Evolutionary conservation across 2,888 invertebrate species (phyloP), one percentile per base, ranked within the genome.

Genomic region (Schizotus pectinicornis): DNA sequence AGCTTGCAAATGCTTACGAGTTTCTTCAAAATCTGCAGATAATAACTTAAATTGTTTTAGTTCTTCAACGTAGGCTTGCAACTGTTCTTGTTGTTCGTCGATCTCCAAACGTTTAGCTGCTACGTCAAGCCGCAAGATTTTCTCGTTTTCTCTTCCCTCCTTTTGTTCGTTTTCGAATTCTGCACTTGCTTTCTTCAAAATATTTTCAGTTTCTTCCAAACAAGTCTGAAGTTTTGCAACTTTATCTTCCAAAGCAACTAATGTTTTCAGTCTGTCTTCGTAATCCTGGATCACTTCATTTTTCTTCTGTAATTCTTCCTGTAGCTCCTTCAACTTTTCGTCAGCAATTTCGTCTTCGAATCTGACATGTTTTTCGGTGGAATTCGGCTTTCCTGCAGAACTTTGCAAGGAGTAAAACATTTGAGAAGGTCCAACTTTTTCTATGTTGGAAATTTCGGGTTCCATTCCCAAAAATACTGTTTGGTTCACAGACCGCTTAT

Each of bases 81-180:
- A 41, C 57, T 84, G 82, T 62, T 83, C 83, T 0, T 84, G 80
- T 65, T 81, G 82, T 47, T 86, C 84, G 39, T 74, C 80, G 2
- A 83, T 78, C 57, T 84, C 82, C 63, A 84, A 81, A 32, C 85
- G 84, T 32, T 85, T 77, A 67, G 86, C 85, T 0, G 82, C 79
- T 9, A 88, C 72, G 69, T 87, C 83, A 37, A 85, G 81, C 64
- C 83, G 82, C 54, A 85, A 67, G 2, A 82, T 71, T 8, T 76
- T 74, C 68, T 83, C 82, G 0, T 81, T 69, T 65, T 83, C 81
- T 69, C 83, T 81, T 0, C 82, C 81, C 63, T 83, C 81, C 50
- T 81, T 81, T 67, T 84, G 83, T 68, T 85, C 83, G 55, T 81
- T 82, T 69, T 85, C 84, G 34, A 77, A 77, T 1, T 65, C 68